Evolutionary conservation across 1,140 invertebrate species (phyloP), one percentile per base, ranked within the genome.

Genomic region (Delia radicum): DNA sequence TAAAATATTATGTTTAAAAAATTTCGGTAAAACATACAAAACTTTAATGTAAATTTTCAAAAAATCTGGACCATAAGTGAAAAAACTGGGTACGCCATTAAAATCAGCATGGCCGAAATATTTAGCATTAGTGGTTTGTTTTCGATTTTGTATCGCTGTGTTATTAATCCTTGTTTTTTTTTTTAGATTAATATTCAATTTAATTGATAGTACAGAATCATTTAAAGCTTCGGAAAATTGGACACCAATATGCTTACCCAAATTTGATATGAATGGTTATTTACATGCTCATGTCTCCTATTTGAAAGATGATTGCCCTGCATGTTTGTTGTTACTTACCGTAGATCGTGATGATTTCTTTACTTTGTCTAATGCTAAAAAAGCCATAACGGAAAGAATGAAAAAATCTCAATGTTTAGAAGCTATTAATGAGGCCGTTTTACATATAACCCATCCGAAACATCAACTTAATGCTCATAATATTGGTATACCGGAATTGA

Each of bases 211-310:
- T 79, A 96, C 96, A 0, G 96, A 98, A 87, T 96, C 95, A 4
- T 95, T 98, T 81, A 98, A 98, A 88, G 92, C 94, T 21, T 96
- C 94, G 0, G 96, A 98, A 87, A 96, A 95, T 82, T 98, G 97
- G 97, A 96, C 95, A 48, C 97, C 97, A 1, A 95, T 98, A 79
- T 99, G 96, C 88, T 88, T 97, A 77, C 96, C 96, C 31, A 94
- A 94, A 85, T 97, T 97, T 88, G 94, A 97, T 87, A 88, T 93
- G 80, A 96, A 96, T 87, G 96, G 96, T 1, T 98, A 95, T 84
- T 90, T 98, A 77, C 95, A 98, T 86, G 95, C 93, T 18, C 96
- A 98, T 86, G 95, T 98, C 15, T 98, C 96, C 0, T 98, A 98
- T 85, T 88, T 99, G 65, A 91, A 95, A 0, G 95, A 97, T 80